Conservation (phyloP, 2,113 vertebrate species). For the Oophaga pumilio region DNA sequence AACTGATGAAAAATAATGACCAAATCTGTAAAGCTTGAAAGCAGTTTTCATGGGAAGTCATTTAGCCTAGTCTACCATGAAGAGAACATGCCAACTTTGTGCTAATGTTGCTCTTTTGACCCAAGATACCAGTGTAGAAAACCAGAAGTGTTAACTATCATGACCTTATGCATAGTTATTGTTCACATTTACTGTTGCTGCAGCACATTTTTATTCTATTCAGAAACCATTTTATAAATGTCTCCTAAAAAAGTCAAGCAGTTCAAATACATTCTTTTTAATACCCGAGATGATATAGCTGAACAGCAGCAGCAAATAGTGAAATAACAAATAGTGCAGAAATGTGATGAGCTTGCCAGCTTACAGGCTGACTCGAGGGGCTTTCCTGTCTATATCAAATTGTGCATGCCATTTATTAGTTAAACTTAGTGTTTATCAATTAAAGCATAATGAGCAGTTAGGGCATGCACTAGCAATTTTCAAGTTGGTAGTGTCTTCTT, state of each 20-base stretch:
- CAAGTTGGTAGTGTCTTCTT: slow-evolving; percentile 13
- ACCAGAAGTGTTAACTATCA: neutral
- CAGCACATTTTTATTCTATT: neutral
- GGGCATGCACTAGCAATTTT: slow-evolving; percentile 52
- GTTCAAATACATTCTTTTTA: neutral
- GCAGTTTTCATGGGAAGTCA: neutral
- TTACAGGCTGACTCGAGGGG: slow-evolving; percentile 3
- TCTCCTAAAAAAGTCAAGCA: neutral
- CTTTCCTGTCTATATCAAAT: slow-evolving; percentile 24
- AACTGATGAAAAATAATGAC: neutral
- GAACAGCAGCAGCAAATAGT: neutral
- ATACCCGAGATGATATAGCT: neutral
- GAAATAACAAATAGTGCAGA: slow-evolving; percentile 7
- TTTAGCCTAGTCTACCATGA: neutral
- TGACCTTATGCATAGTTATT: neutral
- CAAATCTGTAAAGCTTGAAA: neutral
- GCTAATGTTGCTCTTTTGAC: neutral
- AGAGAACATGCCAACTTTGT: neutral
- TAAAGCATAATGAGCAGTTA: slow-evolving; percentile 49
- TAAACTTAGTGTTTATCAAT: slow-evolving; percentile 52
- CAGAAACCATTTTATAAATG: neutral
- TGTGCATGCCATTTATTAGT: slow-evolving; percentile 42
- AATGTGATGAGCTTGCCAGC: slow-evolving; percentile 3
- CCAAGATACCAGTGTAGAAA: neutral
- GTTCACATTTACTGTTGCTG: neutral